Evolutionary conservation across 2,888 invertebrate species (phyloP), one percentile per base, ranked within the genome.

Genomic region (Phoenoteleia sp.): DNA sequence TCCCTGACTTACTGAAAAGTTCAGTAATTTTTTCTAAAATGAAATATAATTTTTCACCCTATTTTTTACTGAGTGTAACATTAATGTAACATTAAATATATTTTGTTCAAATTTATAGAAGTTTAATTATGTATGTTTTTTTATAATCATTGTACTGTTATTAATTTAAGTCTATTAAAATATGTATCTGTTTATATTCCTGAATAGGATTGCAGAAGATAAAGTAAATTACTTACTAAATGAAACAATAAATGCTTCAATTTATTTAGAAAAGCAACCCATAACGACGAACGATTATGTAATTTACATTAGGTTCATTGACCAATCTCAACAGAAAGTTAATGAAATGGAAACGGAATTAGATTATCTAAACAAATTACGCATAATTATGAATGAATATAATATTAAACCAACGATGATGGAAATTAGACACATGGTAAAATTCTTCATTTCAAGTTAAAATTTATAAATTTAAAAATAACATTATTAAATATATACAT

Each of bases 311-410:
- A 95, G 94, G 56, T 96, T 97, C 94, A 91, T 97, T 62, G 96
- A 97, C 76, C 95, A 95, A 3, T 94, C 96, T 11, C 95, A 96
- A 86, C 92, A 94, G 1, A 95, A 96, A 90, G 95, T 98, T 67
- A 96, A 96, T 23, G 94, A 94, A 23, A 95, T 98, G 90, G 97
- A 98, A 91, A 94, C 95, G 54, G 95, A 96, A 29, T 94, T 98
- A 4, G 97, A 97, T 91, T 97, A 98, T 91, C 95, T 97, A 5
- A 96, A 97, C 87, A 97, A 98, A 90, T 94, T 98, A 77, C 97
- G 98, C 91, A 97, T 98, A 86, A 95, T 98, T 3, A 97, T 98
- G 94, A 97, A 97, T 77, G 96, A 97, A 91, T 98, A 96, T 92
- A 94, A 95, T 25, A 97, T 98, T 75, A 25, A 36, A 19, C 27